A percentile compares a stretch with the other conserved stretches of the same genome.
phyloP scores from a whole-genome alignment of 2,113 vertebrate species.

The Dromiciops gliroides region DNA sequence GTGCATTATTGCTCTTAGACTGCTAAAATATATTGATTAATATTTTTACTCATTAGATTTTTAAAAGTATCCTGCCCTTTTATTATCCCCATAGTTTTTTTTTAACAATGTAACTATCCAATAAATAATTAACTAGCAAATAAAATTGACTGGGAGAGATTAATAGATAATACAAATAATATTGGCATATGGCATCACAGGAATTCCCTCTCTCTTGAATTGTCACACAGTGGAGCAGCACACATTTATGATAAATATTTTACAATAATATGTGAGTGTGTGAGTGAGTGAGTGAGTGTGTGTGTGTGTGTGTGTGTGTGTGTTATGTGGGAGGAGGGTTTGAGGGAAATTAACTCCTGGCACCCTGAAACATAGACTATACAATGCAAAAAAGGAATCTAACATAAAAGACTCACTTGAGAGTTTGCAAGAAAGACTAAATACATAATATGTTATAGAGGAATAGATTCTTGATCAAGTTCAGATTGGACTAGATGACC shows the following conservation, averaged over 20 bases:
- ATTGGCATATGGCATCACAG: not conserved
- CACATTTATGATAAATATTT: not conserved
- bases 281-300: not conserved
- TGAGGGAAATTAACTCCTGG: not conserved
- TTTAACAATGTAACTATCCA: conserved; percentile 18
- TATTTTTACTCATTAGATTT: conserved; percentile 53
- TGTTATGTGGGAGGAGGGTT: not conserved
- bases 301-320: not conserved
- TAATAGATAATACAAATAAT: not conserved
- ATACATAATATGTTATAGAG: not conserved
- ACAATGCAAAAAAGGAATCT: not conserved
- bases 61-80: conserved; percentile 26
- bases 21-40: conserved; percentile 41
- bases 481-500: not conserved
- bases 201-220: conserved; percentile 17
- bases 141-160: conserved; percentile 32
- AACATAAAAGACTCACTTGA: not conserved
- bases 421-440: not conserved
- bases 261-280: not conserved
- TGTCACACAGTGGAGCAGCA: not conserved
- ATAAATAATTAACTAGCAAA: conserved; percentile 54
- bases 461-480: not conserved
- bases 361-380: not conserved
- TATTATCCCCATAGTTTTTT: not conserved
- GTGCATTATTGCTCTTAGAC: not conserved